These are phyloP conservation scores for Patella pellucida DNA, from an alignment of 2,888 invertebrate species.

Conservation along the genomic window DNA sequence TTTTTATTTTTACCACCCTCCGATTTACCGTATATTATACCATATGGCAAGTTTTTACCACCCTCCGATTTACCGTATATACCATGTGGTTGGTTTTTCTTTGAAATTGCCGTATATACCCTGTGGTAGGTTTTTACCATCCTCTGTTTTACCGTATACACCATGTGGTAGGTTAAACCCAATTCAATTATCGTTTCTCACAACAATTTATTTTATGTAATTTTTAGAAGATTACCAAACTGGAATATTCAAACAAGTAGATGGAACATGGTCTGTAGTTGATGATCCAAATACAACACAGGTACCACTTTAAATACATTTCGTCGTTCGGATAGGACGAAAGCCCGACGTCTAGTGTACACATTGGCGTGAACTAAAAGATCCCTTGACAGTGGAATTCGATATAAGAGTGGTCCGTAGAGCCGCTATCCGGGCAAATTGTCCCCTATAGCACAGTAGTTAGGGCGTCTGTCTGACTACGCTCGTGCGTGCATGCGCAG, in stretches of 20 bases:
- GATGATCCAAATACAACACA: neutral
- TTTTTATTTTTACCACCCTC: neutral
- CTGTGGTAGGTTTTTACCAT: constrained; percentile 74
- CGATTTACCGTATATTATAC: neutral
- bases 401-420: no score
- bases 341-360: no score
- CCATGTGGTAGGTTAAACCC: neutral
- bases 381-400: no score
- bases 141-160: neutral
- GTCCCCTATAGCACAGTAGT: no score
- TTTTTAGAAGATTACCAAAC: neutral
- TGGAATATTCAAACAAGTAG: neutral
- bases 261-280: neutral
- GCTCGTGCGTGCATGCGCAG: no score
- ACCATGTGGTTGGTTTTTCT: neutral
- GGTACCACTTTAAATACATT: neutral
- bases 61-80: neutral
- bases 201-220: no score
- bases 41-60: constrained; percentile 8
- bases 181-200: no score
- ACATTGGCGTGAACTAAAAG: no score
- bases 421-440: no score
- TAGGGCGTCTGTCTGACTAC: no score
- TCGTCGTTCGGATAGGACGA: no score
- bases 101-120: neutral